These are phyloP conservation scores for Zygothrica quintamaculata DNA, from an alignment of 2,888 invertebrate species.

Conservation along the genomic window DNA sequence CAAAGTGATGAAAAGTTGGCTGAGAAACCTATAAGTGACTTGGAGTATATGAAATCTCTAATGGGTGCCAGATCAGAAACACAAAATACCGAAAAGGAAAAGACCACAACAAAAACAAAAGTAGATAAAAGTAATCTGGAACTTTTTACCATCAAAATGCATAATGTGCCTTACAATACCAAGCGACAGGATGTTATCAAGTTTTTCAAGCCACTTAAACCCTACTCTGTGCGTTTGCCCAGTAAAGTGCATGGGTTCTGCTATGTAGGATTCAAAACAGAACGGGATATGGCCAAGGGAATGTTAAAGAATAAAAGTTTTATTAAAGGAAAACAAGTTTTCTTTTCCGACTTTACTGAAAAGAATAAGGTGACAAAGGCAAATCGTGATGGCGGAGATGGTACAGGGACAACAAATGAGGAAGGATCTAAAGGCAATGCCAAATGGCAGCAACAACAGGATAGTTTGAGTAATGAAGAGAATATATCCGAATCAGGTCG, in stretches of 20 bases:
- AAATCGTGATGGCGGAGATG: slow-evolving; percentile 44
- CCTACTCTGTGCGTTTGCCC: slow-evolving; percentile 92
- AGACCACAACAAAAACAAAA: slow-evolving; percentile 82
- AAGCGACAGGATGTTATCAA: slow-evolving; percentile 93
- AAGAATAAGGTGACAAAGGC: slow-evolving; percentile 83
- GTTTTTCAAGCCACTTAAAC: slow-evolving; percentile 92
- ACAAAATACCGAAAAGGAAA: slow-evolving; percentile 2
- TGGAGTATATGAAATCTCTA: slow-evolving; percentile 91
- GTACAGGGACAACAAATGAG: slow-evolving; percentile 13
- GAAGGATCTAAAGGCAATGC: slow-evolving; percentile 70
- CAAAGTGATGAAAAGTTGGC: slow-evolving; percentile 86
- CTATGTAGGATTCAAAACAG: slow-evolving; percentile 94
- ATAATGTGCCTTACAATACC: slow-evolving; percentile 90
- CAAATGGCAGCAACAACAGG: slow-evolving; percentile 88
- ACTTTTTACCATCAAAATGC: slow-evolving; percentile 89
- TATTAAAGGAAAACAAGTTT: slow-evolving; percentile 89
- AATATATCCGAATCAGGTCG: slow-evolving; percentile 95
- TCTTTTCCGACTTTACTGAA: slow-evolving; percentile 86
- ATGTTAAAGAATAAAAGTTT: slow-evolving; percentile 94
- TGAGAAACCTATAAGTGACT: slow-evolving; percentile 90
- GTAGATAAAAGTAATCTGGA: slow-evolving; percentile 77
- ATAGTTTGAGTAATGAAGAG: slow-evolving; percentile 89
- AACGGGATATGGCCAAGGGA: slow-evolving; percentile 91
- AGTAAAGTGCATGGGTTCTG: slow-evolving; percentile 92
- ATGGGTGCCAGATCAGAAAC: slow-evolving; percentile 82